Conservation (phyloP, 2,113 vertebrate species). For the Equus przewalskii region DNA sequence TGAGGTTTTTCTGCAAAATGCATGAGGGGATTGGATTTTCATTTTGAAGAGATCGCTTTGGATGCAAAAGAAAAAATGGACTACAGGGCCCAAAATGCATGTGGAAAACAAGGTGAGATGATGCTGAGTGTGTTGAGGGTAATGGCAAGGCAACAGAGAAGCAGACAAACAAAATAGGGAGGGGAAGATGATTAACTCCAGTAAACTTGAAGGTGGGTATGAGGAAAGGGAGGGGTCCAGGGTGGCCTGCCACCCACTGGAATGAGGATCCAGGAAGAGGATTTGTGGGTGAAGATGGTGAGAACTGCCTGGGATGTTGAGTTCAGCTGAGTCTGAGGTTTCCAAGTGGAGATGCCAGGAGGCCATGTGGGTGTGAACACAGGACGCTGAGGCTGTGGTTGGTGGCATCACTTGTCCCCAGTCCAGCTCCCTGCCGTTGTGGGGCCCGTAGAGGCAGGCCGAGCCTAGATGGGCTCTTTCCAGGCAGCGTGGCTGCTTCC, state of each 20-base stretch:
- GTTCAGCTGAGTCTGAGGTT: background rate
- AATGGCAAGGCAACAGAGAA: background rate
- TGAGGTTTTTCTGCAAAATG: too few species aligned
- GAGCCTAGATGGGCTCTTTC: background rate
- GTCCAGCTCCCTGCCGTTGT: fast-evolving
- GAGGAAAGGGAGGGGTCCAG: background rate
- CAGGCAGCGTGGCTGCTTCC: fast-evolving
- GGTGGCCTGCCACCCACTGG: background rate
- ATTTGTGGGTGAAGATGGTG: background rate
- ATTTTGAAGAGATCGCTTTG: background rate
- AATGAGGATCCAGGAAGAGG: background rate
- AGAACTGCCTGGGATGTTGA: background rate
- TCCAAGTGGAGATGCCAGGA: fast-evolving
- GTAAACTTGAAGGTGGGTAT: background rate
- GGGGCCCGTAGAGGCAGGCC: background rate
- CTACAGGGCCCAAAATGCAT: fast-evolving
- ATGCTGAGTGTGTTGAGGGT: background rate
- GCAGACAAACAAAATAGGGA: too few species aligned
- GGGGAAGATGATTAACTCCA: too few species aligned
- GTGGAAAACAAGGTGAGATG: background rate
- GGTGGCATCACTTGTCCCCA: background rate
- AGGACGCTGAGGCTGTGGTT: background rate
- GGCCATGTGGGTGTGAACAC: background rate
- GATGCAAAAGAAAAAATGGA: too few species aligned
- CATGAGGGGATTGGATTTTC: background rate